Evolutionary conservation across 2,797 vertebrate genomes (phyloP).

Genomic region (Acrossocheilus fasciatus): DNA sequence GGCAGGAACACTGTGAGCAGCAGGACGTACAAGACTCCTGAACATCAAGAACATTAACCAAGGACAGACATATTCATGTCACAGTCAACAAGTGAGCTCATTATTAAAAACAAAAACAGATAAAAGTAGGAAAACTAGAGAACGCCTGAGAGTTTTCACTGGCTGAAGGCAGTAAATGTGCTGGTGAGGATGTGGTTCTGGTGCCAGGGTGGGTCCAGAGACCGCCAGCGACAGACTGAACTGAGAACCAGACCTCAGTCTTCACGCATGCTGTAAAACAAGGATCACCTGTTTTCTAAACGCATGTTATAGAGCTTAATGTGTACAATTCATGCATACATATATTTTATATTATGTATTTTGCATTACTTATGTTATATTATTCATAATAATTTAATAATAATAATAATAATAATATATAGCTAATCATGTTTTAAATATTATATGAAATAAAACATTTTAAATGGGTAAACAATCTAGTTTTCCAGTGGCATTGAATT

Average conservation of each 20-base stretch:
- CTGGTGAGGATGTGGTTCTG: conserved; percentile 17
- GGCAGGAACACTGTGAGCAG: not conserved
- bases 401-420: too few species aligned
- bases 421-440: not conserved
- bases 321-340: too few species aligned
- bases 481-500: too few species aligned
- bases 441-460: not conserved
- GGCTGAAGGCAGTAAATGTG: not conserved
- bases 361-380: too few species aligned
- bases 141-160: not conserved
- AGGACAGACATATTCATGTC: not conserved
- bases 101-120: not conserved
- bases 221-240: too few species aligned
- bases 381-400: too few species aligned
- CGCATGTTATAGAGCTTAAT: not conserved
- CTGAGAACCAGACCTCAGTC: not conserved
- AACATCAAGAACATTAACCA: not conserved
- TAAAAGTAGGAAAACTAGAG: too few species aligned
- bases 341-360: too few species aligned
- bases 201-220: conserved; percentile 39
- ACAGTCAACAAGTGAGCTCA: not conserved
- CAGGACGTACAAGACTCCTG: not conserved
- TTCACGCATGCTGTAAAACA: not conserved
- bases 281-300: not conserved
- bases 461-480: too few species aligned